Evolutionary conservation across 1,140 invertebrate genomes (phyloP), one percentile per base, ranked within the genome.

Genomic region (Halesus radiatus): DNA sequence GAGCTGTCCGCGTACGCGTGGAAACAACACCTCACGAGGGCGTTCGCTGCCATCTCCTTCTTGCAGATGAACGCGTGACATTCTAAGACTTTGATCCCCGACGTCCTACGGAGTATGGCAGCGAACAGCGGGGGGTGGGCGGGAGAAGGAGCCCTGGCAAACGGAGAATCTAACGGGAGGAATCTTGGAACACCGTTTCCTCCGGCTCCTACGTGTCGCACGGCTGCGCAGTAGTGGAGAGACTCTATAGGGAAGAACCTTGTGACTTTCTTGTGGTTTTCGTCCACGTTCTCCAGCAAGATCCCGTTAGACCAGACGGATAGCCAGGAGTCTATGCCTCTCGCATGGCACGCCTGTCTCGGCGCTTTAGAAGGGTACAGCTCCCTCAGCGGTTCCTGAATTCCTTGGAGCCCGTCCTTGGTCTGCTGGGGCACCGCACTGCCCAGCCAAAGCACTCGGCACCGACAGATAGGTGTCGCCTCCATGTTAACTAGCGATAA

Each of bases 41-140:
- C 97, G 86, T 98, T 98, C 50, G 97, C 97, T 6, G 97, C 97
- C 87, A 97, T 96, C 88, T 98, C 97, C 60, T 96, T 92, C 85
- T 98, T 98, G 89, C 98, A 99, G 84, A 99, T 97, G 88, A 99
- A 99, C 29, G 97, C 97, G 90, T 99, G 98, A 91, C 98, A 99
- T 90, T 99, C 98, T 13, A 99, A 91, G 16, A 99, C 97, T 90
- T 99, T 99, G 83, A 99, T 98, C n/a, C 98, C 98, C 8, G 96
- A 96, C 3, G 98, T 99, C 54, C 98, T 92, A 37, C 98, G 92
- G 56, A 99, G 90, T 64, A 99, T 99, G 76, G 97, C 97, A 37
- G 98, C 97, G 89, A 99, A 99, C 56, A 99, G 92, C 8, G 98
- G 98, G 53, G 98, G 98, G 87, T 98, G 96, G 72, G 94, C 93